Conservation (phyloP, 2,113 vertebrate species). For the Tauraco erythrolophus region DNA sequence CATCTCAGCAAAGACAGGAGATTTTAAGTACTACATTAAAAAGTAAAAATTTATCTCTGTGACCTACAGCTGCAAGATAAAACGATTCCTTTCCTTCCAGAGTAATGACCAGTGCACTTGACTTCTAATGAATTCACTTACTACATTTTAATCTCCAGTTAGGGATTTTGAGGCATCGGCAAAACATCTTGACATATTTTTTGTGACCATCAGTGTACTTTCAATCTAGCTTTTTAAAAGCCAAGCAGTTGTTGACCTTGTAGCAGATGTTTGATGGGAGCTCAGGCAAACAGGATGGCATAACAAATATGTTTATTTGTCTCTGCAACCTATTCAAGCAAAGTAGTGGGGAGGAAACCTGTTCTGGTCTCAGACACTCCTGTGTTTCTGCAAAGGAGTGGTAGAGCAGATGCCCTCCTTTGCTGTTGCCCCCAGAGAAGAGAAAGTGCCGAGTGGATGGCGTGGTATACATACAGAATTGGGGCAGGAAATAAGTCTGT, state of each 20-base stretch:
- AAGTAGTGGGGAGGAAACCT: not conserved
- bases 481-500: not conserved
- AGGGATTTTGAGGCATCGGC: not conserved
- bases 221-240: not conserved
- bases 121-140: not conserved
- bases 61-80: conserved; percentile 11
- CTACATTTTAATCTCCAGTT: not conserved
- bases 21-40: not conserved
- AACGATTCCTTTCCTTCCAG: not conserved
- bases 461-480: not conserved
- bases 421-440: not conserved
- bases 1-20: not conserved
- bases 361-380: not conserved
- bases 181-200: not conserved
- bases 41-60: conserved; percentile 37
- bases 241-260: not conserved
- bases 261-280: not conserved
- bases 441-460: not conserved
- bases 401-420: not conserved
- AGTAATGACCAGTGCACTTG: not conserved
- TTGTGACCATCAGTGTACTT: not conserved
- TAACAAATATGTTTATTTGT: not conserved
- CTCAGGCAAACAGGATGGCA: not conserved
- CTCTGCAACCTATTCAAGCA: not conserved
- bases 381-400: not conserved